A percentile compares a stretch with the other conserved stretches of the same genome.
These are phyloP conservation scores for Diarsia mendica DNA, from an alignment of 2,888 invertebrate genomes.

Conservation along the genomic window DNA sequence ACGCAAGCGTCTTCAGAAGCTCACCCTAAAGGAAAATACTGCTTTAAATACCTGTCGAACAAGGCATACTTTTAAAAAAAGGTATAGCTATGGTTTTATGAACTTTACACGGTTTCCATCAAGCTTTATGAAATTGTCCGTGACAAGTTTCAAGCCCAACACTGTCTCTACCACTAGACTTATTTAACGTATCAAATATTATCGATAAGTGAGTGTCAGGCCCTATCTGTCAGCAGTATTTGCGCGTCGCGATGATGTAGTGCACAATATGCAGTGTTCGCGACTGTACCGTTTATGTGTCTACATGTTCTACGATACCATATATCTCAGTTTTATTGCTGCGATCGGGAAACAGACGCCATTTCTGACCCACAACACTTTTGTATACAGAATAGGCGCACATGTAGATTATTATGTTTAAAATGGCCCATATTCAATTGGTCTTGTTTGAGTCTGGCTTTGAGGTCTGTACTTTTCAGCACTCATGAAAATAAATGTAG, in stretches of 20 bases:
- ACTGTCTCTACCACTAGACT: too few relatives aligned
- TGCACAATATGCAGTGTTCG: slow-evolving; percentile 74
- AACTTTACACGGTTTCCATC: neutral
- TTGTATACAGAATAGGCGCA: slow-evolving; percentile 11
- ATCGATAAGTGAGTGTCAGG: slow-evolving; percentile 50
- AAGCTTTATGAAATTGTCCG: neutral
- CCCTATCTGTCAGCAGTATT: slow-evolving; percentile 72
- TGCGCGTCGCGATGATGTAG: slow-evolving; percentile 78
- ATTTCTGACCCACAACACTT: slow-evolving; percentile 42
- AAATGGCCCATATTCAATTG: slow-evolving; percentile 8
- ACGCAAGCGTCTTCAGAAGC: neutral
- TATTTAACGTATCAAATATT: slow-evolving; percentile 21
- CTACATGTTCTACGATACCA: slow-evolving; percentile 56
- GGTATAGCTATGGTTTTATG: neutral
- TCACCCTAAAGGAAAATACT: neutral
- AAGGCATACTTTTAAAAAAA: too few relatives aligned
- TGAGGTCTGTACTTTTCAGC: neutral
- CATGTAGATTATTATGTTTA: neutral
- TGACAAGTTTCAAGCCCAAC: neutral
- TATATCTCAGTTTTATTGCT: slow-evolving; percentile 60
- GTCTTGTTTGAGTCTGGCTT: neutral
- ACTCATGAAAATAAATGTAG: too few relatives aligned
- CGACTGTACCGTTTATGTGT: slow-evolving; percentile 67
- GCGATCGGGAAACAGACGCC: slow-evolving; percentile 41
- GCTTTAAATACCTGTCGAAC: too few relatives aligned